A percentile compares a stretch with the other conserved stretches of the same genome.
These are phyloP conservation scores for Tenrec ecaudatus DNA, from an alignment of 2,113 vertebrate genomes.

Conservation along the genomic window DNA sequence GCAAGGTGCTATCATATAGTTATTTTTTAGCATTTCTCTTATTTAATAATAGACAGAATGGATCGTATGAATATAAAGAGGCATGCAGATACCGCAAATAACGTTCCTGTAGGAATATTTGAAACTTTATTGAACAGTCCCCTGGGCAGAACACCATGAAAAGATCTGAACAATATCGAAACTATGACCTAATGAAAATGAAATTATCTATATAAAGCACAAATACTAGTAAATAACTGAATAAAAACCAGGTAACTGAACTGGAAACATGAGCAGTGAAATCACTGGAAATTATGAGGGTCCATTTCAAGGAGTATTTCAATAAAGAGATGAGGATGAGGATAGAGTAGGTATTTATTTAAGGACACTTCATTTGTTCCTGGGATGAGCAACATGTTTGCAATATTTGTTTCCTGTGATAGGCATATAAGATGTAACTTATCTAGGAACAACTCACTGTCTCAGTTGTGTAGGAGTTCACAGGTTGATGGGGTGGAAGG, in stretches of 20 bases:
- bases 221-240: neutral
- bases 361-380: neutral
- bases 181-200: constrained; percentile 33
- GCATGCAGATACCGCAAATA: constrained; percentile 19
- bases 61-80: constrained; percentile 57
- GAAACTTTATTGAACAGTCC: constrained; percentile 28
- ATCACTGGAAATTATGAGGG: neutral
- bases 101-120: constrained; percentile 53
- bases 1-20: constrained; percentile 59
- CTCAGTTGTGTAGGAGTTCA: neutral
- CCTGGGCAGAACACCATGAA: constrained; percentile 8
- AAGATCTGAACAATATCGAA: constrained; percentile 2
- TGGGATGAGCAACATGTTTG: constrained; percentile 38
- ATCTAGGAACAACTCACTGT: neutral
- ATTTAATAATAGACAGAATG: constrained; percentile 74
- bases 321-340: neutral
- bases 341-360: neutral
- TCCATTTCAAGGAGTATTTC: neutral
- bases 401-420: neutral
- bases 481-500: neutral
- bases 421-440: neutral
- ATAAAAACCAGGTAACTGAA: constrained; percentile 1
- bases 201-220: neutral
- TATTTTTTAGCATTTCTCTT: constrained; percentile 53
- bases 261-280: neutral